phyloP scores from a whole-genome alignment of 2,888 invertebrate species.

The Empis stercorea region DNA sequence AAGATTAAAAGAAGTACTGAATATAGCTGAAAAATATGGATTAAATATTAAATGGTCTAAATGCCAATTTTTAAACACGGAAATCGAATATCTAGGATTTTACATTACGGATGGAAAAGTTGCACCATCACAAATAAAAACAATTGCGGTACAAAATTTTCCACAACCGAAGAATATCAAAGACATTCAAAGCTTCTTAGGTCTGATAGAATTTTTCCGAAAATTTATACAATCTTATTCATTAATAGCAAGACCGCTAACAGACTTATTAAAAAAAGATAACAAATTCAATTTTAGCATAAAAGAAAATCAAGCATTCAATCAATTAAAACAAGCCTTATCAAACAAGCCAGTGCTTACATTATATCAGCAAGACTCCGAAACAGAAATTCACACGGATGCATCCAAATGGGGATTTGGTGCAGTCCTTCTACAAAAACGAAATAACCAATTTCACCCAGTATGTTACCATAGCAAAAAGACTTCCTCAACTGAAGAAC shows the following conservation, averaged over 20 bases:
- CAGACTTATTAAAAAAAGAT: neutral
- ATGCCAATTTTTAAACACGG: constrained; percentile 11
- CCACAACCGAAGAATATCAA: constrained; percentile 11
- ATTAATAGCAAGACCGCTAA: constrained; percentile 2
- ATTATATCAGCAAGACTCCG: constrained; percentile 1
- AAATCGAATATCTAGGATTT: constrained; percentile 13
- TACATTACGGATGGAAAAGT: constrained; percentile 13
- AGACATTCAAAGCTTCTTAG: neutral
- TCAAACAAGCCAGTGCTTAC: neutral
- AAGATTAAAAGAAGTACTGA: constrained; percentile 9
- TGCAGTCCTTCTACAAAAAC: constrained; percentile 10
- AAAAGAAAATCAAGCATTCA: constrained; percentile 7
- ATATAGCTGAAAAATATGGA: constrained; percentile 4
- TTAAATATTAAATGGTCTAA: constrained; percentile 13
- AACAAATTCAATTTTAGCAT: constrained; percentile 4
- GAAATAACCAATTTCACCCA: neutral
- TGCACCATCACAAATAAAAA: constrained; percentile 16
- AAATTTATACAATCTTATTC: constrained; percentile 8
- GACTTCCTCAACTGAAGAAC: constrained; percentile 12
- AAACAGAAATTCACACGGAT: constrained; percentile 8
- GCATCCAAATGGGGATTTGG: constrained; percentile 5
- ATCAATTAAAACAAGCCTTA: constrained; percentile 14
- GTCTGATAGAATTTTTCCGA: constrained; percentile 8
- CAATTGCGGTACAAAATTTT: constrained; percentile 16
- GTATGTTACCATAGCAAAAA: neutral